Conservation (phyloP, 2,888 invertebrate genomes). For the Phrixothrix hirtus region DNA sequence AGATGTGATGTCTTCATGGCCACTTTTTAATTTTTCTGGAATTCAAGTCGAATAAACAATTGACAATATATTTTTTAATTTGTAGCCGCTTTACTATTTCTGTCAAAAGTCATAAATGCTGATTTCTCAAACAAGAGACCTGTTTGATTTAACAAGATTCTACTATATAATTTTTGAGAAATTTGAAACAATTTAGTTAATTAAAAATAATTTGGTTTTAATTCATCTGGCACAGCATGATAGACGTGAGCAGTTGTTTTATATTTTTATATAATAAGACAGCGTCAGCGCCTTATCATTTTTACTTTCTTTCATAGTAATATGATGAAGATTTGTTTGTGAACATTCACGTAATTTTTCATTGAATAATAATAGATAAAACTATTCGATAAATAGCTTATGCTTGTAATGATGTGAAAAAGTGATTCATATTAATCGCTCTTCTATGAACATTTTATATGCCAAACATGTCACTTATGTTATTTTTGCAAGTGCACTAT, state of each 20-base stretch:
- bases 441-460: slow-evolving; percentile 40
- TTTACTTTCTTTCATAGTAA: slow-evolving; percentile 18
- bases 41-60: too few species aligned
- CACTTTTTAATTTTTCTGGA: too few species aligned
- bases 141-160: too few species aligned
- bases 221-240: slow-evolving; percentile 9
- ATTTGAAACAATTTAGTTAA: too few species aligned
- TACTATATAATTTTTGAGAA: too few species aligned
- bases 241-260: slow-evolving; percentile 25
- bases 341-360: slow-evolving; percentile 12
- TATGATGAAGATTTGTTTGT: slow-evolving; percentile 12
- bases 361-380: slow-evolving; percentile 17
- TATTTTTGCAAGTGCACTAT: slow-evolving; percentile 29
- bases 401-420: slow-evolving; percentile 45
- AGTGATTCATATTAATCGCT: slow-evolving; percentile 37
- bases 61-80: too few species aligned
- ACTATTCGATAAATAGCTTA: slow-evolving; percentile 42
- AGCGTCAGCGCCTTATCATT: slow-evolving; percentile 23
- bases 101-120: too few species aligned
- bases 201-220: too few species aligned
- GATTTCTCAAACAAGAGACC: too few species aligned
- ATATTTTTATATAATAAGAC: slow-evolving; percentile 30
- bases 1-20: too few species aligned
- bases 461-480: slow-evolving; percentile 40
- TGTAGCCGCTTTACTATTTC: too few species aligned